Evolutionary conservation across 2,888 invertebrate species (phyloP).

Genomic region (Melanostoma mellinum): DNA sequence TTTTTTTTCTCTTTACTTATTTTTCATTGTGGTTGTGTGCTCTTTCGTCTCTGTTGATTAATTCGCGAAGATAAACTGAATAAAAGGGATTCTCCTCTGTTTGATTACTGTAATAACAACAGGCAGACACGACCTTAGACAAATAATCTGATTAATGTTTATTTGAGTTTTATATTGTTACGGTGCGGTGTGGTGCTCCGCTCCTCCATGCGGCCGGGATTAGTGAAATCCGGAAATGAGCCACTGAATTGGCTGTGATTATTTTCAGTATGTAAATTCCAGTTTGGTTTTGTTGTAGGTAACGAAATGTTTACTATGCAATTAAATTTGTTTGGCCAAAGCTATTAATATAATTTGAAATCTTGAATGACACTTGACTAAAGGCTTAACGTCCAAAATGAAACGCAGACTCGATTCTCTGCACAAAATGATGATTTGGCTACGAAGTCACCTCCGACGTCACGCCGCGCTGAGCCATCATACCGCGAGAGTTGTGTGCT

Average conservation of each 20-base stretch:
- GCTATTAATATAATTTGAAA: constrained; percentile 25
- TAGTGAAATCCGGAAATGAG: constrained; percentile 25
- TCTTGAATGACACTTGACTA: constrained; percentile 24
- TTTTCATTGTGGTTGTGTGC: not conserved
- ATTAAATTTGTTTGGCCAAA: constrained; percentile 23
- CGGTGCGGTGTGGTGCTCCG: not conserved
- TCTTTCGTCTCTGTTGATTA: constrained; percentile 54
- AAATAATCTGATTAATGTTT: constrained; percentile 71
- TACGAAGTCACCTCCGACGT: too few species aligned
- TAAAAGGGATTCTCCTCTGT: constrained; percentile 47
- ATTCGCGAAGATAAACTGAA: constrained; percentile 65
- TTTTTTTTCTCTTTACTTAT: not conserved
- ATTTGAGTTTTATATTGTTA: constrained; percentile 50
- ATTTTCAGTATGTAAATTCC: not conserved
- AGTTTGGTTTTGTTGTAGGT: not conserved
- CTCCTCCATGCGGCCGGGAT: not conserved
- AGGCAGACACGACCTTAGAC: constrained; percentile 71
- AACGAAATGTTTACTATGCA: constrained; percentile 28
- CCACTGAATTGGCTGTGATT: not conserved
- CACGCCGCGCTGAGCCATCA: too few species aligned
- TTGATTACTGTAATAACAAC: constrained; percentile 69
- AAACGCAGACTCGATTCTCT: constrained; percentile 14
- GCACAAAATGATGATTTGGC: not conserved
- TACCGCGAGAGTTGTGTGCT: not conserved
- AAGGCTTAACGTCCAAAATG: constrained; percentile 22